phyloP scores from a whole-genome alignment of 2,113 vertebrate genomes.

The Paraplagusia blochii region DNA sequence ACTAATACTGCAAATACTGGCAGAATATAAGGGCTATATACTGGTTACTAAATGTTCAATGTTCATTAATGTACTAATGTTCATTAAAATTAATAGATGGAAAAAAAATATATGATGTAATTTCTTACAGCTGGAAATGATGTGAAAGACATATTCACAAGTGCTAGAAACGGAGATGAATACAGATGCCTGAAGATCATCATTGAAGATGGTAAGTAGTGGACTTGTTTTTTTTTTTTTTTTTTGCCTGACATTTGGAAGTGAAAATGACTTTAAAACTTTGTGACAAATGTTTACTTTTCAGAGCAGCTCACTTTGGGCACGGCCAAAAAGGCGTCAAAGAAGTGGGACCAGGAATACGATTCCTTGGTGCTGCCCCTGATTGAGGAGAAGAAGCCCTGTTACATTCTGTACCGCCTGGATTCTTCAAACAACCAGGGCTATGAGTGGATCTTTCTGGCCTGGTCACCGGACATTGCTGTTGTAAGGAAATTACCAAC shows the following conservation, averaged over 20 bases:
- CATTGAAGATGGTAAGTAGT: conserved; percentile 87
- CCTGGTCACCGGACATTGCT: conserved; percentile 92
- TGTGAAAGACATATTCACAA: conserved; percentile 88
- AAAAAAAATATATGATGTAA: too few species aligned
- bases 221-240: too few species aligned
- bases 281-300: conserved; percentile 44
- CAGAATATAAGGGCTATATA: too few species aligned
- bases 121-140: conserved; percentile 81
- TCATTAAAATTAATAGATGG: too few species aligned
- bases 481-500: conserved; percentile 78
- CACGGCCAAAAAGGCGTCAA: conserved; percentile 73
- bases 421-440: conserved; percentile 95
- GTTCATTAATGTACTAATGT: too few species aligned
- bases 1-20: too few species aligned
- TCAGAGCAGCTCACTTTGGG: conserved; percentile 89
- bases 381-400: conserved; percentile 86
- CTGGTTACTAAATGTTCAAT: too few species aligned
- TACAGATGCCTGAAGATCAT: conserved; percentile 90
- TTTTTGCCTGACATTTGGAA: neutral
- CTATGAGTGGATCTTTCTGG: conserved; percentile 94
- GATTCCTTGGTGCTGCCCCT: conserved; percentile 85
- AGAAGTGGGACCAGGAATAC: conserved; percentile 91
- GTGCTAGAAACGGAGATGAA: conserved; percentile 84
- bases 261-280: conserved; percentile 13
- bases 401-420: conserved; percentile 91